phyloP scores from a whole-genome alignment of 2,797 vertebrate species.

The Premnoplex brunnescens region DNA sequence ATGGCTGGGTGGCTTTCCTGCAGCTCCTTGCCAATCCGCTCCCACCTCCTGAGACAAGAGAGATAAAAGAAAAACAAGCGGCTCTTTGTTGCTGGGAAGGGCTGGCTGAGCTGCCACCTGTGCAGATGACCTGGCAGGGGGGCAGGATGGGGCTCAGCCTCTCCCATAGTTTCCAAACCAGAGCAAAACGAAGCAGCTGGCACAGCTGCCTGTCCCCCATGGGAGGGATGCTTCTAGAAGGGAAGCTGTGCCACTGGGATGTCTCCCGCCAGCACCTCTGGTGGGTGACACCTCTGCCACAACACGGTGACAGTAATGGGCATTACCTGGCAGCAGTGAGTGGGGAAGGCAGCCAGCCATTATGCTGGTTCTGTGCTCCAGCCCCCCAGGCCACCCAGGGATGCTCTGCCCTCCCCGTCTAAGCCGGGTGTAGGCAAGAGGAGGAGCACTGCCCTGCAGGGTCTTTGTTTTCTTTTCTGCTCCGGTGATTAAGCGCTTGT shows the following conservation, averaged over 20 bases:
- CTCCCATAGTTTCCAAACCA: neutral
- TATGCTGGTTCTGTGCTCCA: neutral
- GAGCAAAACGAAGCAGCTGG: neutral
- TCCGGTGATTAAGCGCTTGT: slow-evolving; percentile 21
- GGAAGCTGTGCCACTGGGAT: neutral
- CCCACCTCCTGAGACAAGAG: neutral
- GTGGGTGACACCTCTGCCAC: neutral
- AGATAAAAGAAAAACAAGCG: slow-evolving; percentile 47
- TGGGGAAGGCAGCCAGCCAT: neutral
- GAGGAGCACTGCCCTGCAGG: neutral
- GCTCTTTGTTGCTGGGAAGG: neutral
- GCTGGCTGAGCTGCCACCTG: neutral
- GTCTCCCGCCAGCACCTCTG: neutral
- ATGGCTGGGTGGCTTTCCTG: neutral
- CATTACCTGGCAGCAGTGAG: neutral
- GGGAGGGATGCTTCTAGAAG: neutral
- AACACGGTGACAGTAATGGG: accelerated
- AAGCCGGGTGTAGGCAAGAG: accelerated
- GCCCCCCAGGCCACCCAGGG: neutral
- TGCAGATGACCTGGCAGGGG: neutral
- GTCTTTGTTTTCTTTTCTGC: slow-evolving; percentile 17
- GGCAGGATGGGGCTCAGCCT: neutral
- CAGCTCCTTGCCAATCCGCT: neutral
- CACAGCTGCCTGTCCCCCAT: neutral
- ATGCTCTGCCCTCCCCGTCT: neutral